Percentiles rank a stretch among this genome's conserved stretches.
These are phyloP conservation scores for Seriola dumerili DNA, from an alignment of 2,113 vertebrate genomes.

Conservation along the genomic window DNA sequence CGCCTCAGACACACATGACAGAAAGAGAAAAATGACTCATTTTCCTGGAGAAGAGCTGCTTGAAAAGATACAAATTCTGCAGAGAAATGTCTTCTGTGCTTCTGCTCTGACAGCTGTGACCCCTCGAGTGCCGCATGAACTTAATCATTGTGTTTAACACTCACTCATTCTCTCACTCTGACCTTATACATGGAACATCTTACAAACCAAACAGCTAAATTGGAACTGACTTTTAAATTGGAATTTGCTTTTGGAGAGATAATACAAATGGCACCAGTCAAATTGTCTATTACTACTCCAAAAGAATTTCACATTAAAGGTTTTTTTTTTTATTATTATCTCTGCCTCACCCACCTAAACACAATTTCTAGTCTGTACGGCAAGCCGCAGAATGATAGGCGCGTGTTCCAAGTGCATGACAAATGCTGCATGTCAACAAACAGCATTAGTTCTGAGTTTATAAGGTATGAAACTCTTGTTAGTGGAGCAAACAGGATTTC, in stretches of 20 bases:
- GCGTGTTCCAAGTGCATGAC: not conserved
- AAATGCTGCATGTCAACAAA: slow-evolving; percentile 3
- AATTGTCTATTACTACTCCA: slow-evolving; percentile 5
- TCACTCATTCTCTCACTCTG: slow-evolving; percentile 39
- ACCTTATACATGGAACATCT: slow-evolving; percentile 43
- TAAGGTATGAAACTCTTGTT: not conserved
- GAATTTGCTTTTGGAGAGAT: slow-evolving; percentile 6
- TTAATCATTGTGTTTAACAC: slow-evolving; percentile 59
- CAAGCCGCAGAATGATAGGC: not conserved
- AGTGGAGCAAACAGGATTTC: slow-evolving; percentile 31
- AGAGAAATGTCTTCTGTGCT: slow-evolving; percentile 33
- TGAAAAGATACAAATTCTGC: slow-evolving; percentile 24
- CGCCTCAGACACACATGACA: too few relatives aligned
- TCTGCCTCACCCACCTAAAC: not conserved
- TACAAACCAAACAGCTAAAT: slow-evolving; percentile 37
- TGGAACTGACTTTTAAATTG: slow-evolving; percentile 19
- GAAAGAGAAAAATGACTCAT: not conserved
- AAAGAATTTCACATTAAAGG: not conserved
- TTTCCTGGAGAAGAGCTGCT: slow-evolving; percentile 13
- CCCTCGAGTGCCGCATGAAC: slow-evolving; percentile 42
- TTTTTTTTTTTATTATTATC: not conserved
- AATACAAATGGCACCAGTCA: slow-evolving; percentile 18
- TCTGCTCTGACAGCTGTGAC: slow-evolving; percentile 58
- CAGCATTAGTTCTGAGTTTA: slow-evolving; percentile 1
- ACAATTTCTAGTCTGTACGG: not conserved